Conservation (phyloP, 2,113 vertebrate genomes). For the Piprites chloris region DNA sequence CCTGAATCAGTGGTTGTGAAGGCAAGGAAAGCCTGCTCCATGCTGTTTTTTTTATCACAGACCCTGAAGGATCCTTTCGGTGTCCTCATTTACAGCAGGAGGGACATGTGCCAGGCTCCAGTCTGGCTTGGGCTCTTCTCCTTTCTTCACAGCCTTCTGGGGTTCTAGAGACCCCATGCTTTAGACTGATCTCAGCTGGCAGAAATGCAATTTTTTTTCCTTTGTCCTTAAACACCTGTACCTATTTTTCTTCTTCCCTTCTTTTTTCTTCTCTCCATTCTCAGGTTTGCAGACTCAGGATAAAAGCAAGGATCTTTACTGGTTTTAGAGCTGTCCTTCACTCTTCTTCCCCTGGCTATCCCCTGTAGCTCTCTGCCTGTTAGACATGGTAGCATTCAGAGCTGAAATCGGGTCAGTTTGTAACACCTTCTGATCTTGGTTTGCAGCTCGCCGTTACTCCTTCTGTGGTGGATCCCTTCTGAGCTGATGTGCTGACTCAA, state of each 20-base stretch:
- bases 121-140: neutral
- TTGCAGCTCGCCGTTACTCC: conserved; percentile 90
- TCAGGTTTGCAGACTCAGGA: conserved; percentile 95
- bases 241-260: conserved; percentile 58
- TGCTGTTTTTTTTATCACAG: neutral
- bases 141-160: neutral
- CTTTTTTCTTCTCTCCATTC: conserved; percentile 72
- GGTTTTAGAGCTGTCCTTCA: conserved; percentile 87
- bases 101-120: neutral
- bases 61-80: neutral
- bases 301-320: conserved; percentile 97
- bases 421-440: conserved; percentile 95
- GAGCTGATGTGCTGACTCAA: conserved; percentile 81
- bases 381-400: conserved; percentile 67
- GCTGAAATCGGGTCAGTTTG: conserved; percentile 78
- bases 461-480: conserved; percentile 88
- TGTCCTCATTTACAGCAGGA: neutral
- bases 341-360: conserved; percentile 64
- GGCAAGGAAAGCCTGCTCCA: neutral
- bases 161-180: neutral
- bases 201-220: conserved; percentile 41
- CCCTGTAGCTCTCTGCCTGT: conserved; percentile 77
- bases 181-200: conserved; percentile 1
- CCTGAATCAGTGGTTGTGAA: neutral
- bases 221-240: conserved; percentile 66